A percentile compares a stretch with the other conserved stretches of the same genome.
Conservation (phyloP, 2,113 vertebrate species). For the Greenwoodochromis staneri region DNA sequence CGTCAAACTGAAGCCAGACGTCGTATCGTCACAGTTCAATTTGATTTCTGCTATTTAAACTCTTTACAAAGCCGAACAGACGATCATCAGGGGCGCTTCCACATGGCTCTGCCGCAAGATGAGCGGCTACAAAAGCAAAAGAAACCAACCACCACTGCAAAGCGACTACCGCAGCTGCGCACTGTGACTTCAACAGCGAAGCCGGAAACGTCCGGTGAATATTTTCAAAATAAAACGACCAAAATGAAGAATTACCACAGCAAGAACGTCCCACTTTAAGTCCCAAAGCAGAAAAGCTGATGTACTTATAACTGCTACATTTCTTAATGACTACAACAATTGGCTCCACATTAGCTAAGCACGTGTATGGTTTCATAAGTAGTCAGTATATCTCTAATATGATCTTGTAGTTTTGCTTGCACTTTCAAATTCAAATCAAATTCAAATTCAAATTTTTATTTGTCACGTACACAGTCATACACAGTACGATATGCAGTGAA, state of each 20-base stretch:
- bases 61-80: background rate
- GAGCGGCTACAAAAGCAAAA: background rate
- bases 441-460: no score
- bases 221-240: background rate
- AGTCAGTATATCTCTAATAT: background rate
- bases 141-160: background rate
- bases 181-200: background rate
- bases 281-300: background rate
- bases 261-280: background rate
- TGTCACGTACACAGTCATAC: no score
- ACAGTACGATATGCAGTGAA: no score
- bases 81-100: background rate
- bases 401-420: background rate
- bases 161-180: constrained; percentile 15
- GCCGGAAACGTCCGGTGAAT: background rate
- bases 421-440: background rate
- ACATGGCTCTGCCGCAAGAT: background rate
- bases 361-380: background rate
- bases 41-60: rapidly evolving
- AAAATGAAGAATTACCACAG: background rate
- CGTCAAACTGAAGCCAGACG: background rate
- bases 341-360: background rate
- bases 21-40: rapidly evolving
- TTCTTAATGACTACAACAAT: background rate
- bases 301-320: background rate